Percentiles rank a stretch among this genome's conserved stretches.
phyloP scores from a whole-genome alignment of 2,797 vertebrate genomes.

The Oophaga sylvatica region DNA sequence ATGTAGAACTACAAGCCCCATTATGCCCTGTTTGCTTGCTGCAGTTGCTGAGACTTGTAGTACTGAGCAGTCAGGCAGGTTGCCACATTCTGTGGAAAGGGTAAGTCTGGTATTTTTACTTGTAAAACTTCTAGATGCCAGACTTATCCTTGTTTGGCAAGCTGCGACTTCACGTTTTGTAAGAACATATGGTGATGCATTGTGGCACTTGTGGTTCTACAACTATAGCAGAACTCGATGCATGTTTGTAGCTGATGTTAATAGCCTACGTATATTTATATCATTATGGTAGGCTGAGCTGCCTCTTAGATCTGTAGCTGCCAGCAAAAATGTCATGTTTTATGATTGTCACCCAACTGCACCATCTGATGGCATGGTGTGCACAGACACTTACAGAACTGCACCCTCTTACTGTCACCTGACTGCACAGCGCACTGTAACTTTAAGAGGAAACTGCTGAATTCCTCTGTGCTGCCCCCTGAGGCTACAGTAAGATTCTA shows the following conservation, averaged over 20 bases:
- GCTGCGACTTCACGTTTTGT: neutral
- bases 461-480: neutral
- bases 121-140: neutral
- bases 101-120: neutral
- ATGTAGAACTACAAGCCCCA: neutral
- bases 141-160: neutral
- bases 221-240: neutral
- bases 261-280: no score
- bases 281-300: no score
- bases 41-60: neutral
- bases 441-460: neutral
- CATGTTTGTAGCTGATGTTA: neutral
- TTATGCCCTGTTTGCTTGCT: neutral
- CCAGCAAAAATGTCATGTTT: neutral
- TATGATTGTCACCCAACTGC: neutral
- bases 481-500: neutral
- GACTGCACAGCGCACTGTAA: no score
- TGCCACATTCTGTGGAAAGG: neutral
- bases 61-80: neutral
- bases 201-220: neutral
- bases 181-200: neutral
- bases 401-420: no score
- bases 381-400: no score
- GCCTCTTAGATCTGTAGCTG: no score
- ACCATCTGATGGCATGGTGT: neutral